Evolutionary conservation across 23 tunicate genomes (phyloP), one percentile per base, ranked within the genome.

Genomic region (Ascidia mentula): DNA sequence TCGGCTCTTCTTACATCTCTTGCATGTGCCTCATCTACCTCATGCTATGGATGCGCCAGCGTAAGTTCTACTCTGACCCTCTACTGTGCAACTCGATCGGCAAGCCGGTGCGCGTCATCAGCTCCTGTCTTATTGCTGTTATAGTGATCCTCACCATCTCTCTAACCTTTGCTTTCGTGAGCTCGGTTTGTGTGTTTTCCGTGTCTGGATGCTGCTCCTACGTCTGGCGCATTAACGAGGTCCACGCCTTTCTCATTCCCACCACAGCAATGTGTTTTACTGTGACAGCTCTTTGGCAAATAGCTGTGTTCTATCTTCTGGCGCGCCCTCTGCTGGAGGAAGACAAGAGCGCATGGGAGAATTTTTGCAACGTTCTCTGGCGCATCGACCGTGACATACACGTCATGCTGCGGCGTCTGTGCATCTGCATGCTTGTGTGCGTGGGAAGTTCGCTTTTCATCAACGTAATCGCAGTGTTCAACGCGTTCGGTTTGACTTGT

Each of bases 271-370:
- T 53, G 65, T 53, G 65, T 9, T 53, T 53, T 9, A 28, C 24
- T 6, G 65, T 53, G 24, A 53, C 65, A 28, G 65, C 65, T 6
- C 65, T 53, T 9, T 53, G 65, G 65, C 65, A 53, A 9, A 1
- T 53, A 3, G 24, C 24, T 9, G 13, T 53, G 1, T 53, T 53
- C 65, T 53, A 20, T 53, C 65, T 53, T 1, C 65, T 53, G 12
- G 65, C 65, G 65, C 65, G 65, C 65, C 65, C 65, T 9, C 65
- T 53, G 4, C 65, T 53, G 65, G 65, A 53, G 13, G 65, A 53
- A 9, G 65, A 53, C 65, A 53, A 53, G 13, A 53, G 65, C 65
- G 22, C 24, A 26, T 53, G 65, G 4, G 24, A 26, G 13, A 53
- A 53, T 28, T 9, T 53, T 3, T 26, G 22, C 13, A 53, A 53